Conservation (phyloP, 1,140 invertebrate species). For the Oryzaephilus surinamensis region DNA sequence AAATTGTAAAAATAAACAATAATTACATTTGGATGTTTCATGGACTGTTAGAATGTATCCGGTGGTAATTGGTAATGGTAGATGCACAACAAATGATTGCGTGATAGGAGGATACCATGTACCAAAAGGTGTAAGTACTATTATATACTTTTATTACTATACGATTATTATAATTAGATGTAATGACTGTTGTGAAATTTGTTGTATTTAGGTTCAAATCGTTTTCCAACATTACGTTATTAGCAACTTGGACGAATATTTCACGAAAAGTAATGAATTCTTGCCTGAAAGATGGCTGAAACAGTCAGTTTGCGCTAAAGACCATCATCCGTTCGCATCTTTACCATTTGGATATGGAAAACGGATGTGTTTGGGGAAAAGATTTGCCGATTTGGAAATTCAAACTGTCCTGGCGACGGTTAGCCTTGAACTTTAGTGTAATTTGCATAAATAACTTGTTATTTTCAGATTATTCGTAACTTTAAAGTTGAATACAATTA, state of each 20-base stretch:
- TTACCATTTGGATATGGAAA: constrained; percentile 65
- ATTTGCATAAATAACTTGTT: too few relatives aligned
- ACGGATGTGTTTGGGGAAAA: constrained; percentile 61
- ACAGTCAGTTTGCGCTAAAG: constrained; percentile 11
- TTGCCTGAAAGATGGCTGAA: constrained; percentile 72
- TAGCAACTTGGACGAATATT: constrained; percentile 71
- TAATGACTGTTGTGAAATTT: neutral
- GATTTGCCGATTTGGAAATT: constrained; percentile 67
- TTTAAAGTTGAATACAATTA: constrained; percentile 57
- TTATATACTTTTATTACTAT: neutral
- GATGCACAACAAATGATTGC: constrained; percentile 69
- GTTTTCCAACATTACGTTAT: constrained; percentile 74
- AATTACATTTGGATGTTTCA: constrained; percentile 9
- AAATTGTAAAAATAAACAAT: too few relatives aligned
- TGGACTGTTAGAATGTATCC: constrained; percentile 69
- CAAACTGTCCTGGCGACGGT: constrained; percentile 56
- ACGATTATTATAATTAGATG: neutral
- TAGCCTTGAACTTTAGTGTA: constrained; percentile 14
- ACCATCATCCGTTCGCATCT: constrained; percentile 51
- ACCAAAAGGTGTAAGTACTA: constrained; percentile 73
- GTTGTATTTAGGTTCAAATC: constrained; percentile 54
- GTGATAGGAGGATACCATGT: constrained; percentile 78
- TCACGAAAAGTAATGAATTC: constrained; percentile 57
- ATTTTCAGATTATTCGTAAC: constrained; percentile 53
- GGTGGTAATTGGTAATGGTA: constrained; percentile 79